Percentiles rank a stretch among this genome's conserved stretches.
Conservation (phyloP, 2,113 vertebrate species). For the Salvelinus namaycush region DNA sequence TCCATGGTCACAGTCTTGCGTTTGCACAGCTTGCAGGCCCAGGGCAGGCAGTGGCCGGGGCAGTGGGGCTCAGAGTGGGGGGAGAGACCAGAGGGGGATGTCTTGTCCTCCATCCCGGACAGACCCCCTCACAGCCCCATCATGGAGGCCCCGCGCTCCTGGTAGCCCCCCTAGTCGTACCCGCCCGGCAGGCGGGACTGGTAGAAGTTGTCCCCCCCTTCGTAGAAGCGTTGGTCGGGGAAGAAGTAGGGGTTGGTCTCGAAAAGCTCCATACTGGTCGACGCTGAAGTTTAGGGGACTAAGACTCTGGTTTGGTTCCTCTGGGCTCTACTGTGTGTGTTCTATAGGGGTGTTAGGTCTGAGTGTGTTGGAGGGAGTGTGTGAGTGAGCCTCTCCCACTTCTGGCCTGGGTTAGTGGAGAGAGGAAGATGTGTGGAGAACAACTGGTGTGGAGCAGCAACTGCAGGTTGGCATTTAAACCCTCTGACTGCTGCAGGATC, state of each 20-base stretch:
- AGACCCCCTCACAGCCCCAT: constrained; percentile 80
- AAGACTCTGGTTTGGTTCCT: constrained; percentile 44
- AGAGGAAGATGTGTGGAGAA: constrained; percentile 74
- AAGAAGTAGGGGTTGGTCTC: constrained; percentile 98
- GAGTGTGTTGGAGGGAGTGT: constrained; percentile 36
- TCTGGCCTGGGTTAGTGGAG: constrained; percentile 28
- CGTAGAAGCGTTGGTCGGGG: constrained; percentile 94
- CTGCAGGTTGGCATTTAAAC: constrained; percentile 99
- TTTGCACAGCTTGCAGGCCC: constrained; percentile 97
- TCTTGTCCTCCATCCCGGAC: constrained; percentile 83
- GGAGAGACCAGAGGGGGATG: constrained; percentile 75
- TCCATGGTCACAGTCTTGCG: constrained; percentile 93
- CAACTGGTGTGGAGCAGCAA: constrained; percentile 79
- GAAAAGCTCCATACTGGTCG: constrained; percentile 90
- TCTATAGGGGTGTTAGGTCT: constrained; percentile 38
- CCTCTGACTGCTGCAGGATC: constrained; percentile 94
- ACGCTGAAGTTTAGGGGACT: constrained; percentile 23
- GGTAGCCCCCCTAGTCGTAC: constrained; percentile 81
- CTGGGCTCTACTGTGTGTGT: constrained; percentile 41
- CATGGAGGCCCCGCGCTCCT: constrained; percentile 80
- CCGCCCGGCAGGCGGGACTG: constrained; percentile 81
- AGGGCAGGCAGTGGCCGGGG: constrained; percentile 93
- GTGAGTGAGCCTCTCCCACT: constrained; percentile 46
- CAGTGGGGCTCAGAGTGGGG: constrained; percentile 85
- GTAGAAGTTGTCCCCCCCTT: constrained; percentile 85